These are phyloP conservation scores for Cephus pulcher DNA, from an alignment of 2,888 invertebrate genomes.

Conservation along the genomic window DNA sequence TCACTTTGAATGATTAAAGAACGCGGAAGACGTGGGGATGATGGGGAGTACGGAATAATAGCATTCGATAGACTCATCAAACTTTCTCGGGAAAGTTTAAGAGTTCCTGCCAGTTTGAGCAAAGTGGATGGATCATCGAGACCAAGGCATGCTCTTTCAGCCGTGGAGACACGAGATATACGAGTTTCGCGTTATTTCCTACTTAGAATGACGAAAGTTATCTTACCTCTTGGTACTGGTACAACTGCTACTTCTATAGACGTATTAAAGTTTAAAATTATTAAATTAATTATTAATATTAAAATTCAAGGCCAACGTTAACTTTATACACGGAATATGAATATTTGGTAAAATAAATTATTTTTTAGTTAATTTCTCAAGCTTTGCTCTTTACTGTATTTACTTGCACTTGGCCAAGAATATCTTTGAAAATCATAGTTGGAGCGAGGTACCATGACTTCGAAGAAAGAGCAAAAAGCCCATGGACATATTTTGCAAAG, in stretches of 20 bases:
- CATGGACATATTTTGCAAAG: neutral
- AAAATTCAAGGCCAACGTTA: no score
- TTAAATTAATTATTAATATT: no score
- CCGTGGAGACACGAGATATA: neutral
- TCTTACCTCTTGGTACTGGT: neutral
- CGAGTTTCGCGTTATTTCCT: neutral
- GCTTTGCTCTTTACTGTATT: neutral
- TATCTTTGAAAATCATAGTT: neutral
- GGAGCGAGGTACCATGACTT: neutral
- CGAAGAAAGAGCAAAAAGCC: neutral
- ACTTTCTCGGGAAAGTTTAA: conserved; percentile 46
- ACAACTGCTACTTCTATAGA: neutral
- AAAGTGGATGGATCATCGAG: conserved; percentile 4
- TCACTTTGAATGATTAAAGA: conserved; percentile 67
- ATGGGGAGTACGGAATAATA: conserved; percentile 53
- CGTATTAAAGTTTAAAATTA: no score
- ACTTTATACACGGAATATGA: neutral
- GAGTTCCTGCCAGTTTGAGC: conserved; percentile 6
- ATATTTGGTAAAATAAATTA: neutral
- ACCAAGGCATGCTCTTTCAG: neutral
- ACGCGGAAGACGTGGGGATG: conserved; percentile 47
- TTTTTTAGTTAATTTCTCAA: neutral
- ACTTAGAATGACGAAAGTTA: neutral
- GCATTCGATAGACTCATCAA: conserved; percentile 66
- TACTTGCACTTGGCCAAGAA: neutral